These are phyloP conservation scores for Pollenia angustigena DNA, from an alignment of 2,888 invertebrate genomes.

Conservation along the genomic window DNA sequence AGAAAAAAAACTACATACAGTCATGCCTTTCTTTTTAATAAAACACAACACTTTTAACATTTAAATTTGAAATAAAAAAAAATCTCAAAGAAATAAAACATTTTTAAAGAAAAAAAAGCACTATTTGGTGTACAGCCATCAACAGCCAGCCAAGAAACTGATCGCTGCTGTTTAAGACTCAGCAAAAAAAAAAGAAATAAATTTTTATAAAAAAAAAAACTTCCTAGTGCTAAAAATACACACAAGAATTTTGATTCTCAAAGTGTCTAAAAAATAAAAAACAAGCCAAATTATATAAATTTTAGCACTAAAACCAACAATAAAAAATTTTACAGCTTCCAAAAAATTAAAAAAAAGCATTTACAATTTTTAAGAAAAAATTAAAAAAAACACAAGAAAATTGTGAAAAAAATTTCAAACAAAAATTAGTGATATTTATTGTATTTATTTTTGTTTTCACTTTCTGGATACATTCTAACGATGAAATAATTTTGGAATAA, in stretches of 20 bases:
- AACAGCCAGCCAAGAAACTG: constrained; percentile 34
- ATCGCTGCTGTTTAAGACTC: constrained; percentile 40
- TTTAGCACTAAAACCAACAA: constrained; percentile 13
- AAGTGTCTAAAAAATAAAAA: constrained; percentile 30
- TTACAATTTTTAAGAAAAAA: constrained; percentile 5
- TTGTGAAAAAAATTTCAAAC: not conserved
- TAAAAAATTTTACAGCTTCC: constrained; percentile 16
- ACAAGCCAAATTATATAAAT: constrained; percentile 28
- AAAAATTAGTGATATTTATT: constrained; percentile 5
- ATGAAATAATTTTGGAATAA: constrained; percentile 32
- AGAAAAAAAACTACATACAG: constrained; percentile 20
- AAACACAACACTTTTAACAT: constrained; percentile 38
- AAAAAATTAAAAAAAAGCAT: constrained; percentile 35
- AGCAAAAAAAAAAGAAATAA: constrained; percentile 12
- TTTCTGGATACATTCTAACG: constrained; percentile 47
- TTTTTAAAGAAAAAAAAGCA: constrained; percentile 30
- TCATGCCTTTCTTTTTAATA: constrained; percentile 5
- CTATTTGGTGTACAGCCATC: constrained; percentile 60
- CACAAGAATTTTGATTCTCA: constrained; percentile 29
- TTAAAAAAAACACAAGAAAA: constrained; percentile 16
- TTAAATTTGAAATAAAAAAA: constrained; percentile 38
- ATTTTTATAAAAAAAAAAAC: constrained; percentile 49
- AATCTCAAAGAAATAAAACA: not conserved
- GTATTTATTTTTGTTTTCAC: constrained; percentile 7
- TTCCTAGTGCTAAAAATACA: constrained; percentile 69